These are phyloP conservation scores for Sebastes iracundus DNA, from an alignment of 2,797 vertebrate species.

Conservation along the genomic window DNA sequence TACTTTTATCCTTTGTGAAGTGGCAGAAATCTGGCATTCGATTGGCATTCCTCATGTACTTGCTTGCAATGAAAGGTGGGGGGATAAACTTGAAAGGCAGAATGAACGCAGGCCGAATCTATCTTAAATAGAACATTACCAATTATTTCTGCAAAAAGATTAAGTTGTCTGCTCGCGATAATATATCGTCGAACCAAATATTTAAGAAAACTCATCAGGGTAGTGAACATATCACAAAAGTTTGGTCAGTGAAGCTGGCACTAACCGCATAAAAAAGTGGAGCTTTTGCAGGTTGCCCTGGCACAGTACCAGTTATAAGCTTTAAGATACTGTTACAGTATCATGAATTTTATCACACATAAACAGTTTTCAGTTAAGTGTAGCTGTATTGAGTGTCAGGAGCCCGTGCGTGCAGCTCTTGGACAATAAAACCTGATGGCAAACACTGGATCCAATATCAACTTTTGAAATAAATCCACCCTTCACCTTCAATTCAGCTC, in stretches of 20 bases:
- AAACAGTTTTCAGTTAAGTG: not conserved
- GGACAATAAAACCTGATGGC: not conserved
- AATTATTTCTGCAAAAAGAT: constrained; percentile 35
- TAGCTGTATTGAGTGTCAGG: not conserved
- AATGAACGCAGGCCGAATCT: constrained; percentile 14
- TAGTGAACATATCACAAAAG: not conserved
- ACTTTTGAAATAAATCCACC: not conserved
- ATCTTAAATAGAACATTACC: constrained; percentile 39
- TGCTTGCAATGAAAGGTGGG: constrained; percentile 36
- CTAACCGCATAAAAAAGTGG: not conserved
- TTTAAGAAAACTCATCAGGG: not conserved
- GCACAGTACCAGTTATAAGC: not conserved
- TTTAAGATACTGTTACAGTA: not conserved
- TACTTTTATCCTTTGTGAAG: constrained; percentile 45
- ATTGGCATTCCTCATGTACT: constrained; percentile 47
- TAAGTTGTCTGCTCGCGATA: constrained; percentile 19
- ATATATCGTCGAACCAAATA: constrained; percentile 26
- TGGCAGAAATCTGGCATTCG: constrained; percentile 38
- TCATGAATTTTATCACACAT: not conserved
- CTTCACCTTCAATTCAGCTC: not conserved
- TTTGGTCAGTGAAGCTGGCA: not conserved
- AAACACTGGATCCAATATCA: not conserved
- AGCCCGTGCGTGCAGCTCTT: not conserved
- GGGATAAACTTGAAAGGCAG: constrained; percentile 34
- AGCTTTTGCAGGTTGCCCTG: not conserved